Percentiles rank a stretch among this genome's conserved stretches.
These are phyloP conservation scores for Lepidothrix coronata DNA, from an alignment of 2,113 vertebrate genomes.

Conservation along the genomic window DNA sequence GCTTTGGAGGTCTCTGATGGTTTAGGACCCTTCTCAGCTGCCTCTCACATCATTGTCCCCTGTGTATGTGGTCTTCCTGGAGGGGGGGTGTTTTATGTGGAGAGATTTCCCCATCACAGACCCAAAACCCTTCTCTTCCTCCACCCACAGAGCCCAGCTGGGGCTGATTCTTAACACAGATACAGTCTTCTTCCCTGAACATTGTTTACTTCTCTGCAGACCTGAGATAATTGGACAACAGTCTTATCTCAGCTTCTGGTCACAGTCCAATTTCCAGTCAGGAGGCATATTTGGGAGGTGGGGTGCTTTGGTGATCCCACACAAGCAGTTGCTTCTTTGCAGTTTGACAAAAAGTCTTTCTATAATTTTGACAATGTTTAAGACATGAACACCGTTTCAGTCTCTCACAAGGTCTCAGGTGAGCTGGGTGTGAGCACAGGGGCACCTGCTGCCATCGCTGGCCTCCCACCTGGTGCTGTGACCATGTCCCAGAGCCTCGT, in stretches of 20 bases:
- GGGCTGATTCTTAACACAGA: neutral
- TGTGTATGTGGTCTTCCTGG: neutral
- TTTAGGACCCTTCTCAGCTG: neutral
- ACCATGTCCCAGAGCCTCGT: accelerated
- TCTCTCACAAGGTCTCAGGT: neutral
- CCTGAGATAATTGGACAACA: neutral
- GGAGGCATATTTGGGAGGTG: neutral
- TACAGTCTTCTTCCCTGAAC: neutral
- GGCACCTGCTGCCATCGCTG: accelerated
- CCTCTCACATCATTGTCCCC: neutral
- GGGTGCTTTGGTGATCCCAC: neutral
- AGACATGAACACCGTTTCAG: neutral
- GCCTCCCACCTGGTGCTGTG: accelerated
- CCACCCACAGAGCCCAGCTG: neutral
- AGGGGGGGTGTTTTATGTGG: neutral
- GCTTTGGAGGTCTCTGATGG: neutral
- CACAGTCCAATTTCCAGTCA: neutral
- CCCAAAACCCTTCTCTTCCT: neutral
- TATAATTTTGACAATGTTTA: neutral
- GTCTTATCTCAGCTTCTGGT: neutral
- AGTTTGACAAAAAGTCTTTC: neutral
- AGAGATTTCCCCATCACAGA: neutral
- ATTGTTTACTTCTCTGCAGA: neutral
- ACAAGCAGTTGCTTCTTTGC: neutral
- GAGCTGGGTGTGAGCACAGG: neutral